Evolutionary conservation across 2,797 vertebrate species (phyloP).

Genomic region (Etheostoma nigrum): DNA sequence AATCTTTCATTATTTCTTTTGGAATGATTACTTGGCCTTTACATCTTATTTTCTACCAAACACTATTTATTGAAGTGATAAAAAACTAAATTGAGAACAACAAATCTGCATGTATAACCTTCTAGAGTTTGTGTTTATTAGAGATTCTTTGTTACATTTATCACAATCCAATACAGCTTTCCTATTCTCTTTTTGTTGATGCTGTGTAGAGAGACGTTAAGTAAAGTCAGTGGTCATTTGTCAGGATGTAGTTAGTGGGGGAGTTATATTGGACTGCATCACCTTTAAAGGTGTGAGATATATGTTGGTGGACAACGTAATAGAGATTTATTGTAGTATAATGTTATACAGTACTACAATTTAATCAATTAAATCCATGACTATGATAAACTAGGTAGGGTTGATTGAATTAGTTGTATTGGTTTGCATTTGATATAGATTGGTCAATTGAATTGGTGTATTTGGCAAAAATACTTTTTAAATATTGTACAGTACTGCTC

Average conservation of each 20-base stretch:
- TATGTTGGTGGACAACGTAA: background rate
- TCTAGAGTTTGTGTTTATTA: conserved; percentile 3
- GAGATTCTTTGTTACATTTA: background rate
- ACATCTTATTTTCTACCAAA: conserved; percentile 16
- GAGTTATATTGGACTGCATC: background rate
- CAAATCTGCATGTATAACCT: conserved; percentile 11
- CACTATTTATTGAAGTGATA: conserved; percentile 19
- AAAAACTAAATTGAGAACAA: conserved; percentile 4
- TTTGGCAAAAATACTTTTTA: conserved; percentile 4
- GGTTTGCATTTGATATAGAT: background rate
- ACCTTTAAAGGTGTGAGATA: conserved; percentile 5
- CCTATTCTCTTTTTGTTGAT: background rate
- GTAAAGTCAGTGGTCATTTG: background rate
- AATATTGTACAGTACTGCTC: background rate
- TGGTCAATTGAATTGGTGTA: background rate
- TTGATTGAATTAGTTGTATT: background rate
- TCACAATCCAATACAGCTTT: background rate
- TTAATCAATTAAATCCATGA: background rate
- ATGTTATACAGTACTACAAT: background rate
- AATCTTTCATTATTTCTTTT: conserved; percentile 21
- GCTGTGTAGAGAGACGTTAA: background rate
- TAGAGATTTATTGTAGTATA: background rate
- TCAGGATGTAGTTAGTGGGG: background rate
- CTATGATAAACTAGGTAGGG: background rate
- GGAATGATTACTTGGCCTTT: conserved; percentile 22